A percentile compares a stretch with the other conserved stretches of the same genome.
Conservation (phyloP, 2,113 vertebrate species). For the Lanius collurio region DNA sequence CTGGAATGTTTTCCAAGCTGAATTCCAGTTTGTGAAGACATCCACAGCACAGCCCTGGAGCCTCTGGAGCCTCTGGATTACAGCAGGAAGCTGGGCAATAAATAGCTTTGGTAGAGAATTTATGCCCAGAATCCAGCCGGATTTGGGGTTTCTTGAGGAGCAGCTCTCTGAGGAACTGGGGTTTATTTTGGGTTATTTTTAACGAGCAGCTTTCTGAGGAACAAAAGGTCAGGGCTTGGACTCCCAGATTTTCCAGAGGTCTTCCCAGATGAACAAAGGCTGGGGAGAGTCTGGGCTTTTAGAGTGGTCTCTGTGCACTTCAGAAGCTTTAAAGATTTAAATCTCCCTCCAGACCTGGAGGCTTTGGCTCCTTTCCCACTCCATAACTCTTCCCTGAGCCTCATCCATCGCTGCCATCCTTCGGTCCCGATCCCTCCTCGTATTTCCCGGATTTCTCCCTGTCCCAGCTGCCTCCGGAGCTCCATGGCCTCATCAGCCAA, state of each 20-base stretch:
- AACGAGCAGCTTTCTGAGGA: neutral
- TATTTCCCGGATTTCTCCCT: neutral
- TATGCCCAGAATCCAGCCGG: neutral
- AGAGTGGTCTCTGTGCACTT: neutral
- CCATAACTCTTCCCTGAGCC: neutral
- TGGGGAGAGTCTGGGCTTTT: neutral
- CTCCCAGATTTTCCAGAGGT: neutral
- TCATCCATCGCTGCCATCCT: neutral
- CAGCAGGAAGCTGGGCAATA: neutral
- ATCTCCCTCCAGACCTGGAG: rapidly evolving
- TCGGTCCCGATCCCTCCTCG: neutral
- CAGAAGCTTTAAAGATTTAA: neutral
- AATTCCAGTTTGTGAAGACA: neutral
- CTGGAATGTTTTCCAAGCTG: neutral
- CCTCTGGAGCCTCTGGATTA: neutral
- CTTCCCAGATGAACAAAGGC: neutral
- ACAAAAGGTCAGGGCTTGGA: neutral
- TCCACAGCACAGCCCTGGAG: neutral
- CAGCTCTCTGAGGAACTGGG: neutral
- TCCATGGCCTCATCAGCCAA: neutral
- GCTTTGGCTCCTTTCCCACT: neutral
- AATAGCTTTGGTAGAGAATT: neutral
- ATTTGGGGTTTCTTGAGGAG: neutral
- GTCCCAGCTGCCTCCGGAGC: neutral
- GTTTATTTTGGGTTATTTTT: neutral